Evolutionary conservation across 2,888 invertebrate genomes (phyloP), one percentile per base, ranked within the genome.

Genomic region (Furcula furcula): DNA sequence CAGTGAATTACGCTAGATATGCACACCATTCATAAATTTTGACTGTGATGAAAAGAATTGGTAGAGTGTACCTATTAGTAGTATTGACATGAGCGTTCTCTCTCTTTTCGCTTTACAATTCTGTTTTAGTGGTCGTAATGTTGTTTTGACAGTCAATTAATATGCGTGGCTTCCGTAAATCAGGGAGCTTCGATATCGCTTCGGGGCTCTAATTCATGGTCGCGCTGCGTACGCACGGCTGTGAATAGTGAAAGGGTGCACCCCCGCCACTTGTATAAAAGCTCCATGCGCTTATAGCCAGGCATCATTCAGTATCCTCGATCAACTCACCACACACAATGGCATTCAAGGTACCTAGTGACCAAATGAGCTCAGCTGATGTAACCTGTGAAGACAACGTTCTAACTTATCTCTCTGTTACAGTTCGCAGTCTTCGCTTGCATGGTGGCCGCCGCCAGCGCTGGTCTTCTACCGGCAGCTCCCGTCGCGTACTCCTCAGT

Each of bases 201-300:
- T 71, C 56, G 56, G 78, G 82, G 82, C 76, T 64, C 57, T 49
- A 62, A 55, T 56, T 78, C 81, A 83, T 46, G 84, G 84, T 56
- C 83, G 45, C 45, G 36, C 55, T 67, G 63, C 69, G 70, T 71
- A 45, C 63, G 55, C 46, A 47, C 58, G 49, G 53, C 62, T 54
- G 37, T 50, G 50, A 30, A 42, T 48, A 78, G 86, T 86, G 86
- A 86, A 86, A 86, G 86, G 86, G 84, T 84, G 77, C 74, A 68
- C 76, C 80, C 74, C 79, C 62, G 68, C 65, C 46, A 41, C 38
- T 40, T 44, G 55, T 87, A 86, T 87, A 87, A 67, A 87, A 87
- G 78, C 81, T 77, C 56, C 56, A 63, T 67, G 53, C 71, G 56
- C 55, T 76, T 55, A 66, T 75, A 71, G 62, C 54, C 64, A 66